Base-by-base conservation (phyloP, 1,140 invertebrate species). In the Onthophagus taurus region DNA sequence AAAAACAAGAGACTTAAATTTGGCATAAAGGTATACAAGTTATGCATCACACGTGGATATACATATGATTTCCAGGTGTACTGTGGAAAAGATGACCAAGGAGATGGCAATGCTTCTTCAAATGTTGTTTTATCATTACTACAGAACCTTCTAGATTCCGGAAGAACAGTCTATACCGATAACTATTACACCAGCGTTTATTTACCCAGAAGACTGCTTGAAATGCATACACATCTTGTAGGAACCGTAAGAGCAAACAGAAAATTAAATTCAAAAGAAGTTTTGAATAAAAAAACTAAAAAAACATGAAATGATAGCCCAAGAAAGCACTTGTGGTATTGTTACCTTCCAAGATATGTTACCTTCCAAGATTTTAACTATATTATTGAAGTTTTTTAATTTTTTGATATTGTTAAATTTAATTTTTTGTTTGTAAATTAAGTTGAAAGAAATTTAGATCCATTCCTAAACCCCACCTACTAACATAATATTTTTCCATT, bases 11-110 rank as follows among this genome's bases (percentile, higher is more conserved):
- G 47, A 5, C 58, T 62, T 44, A 66, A 64, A 55, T 67, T 60
- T 53, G 64, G 62, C 12, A 57, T 68, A 0, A 66, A 67, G 51
- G 24, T 66, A 24, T 67, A 58, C 49, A 68, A 68, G 48, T 33
- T 66, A 6, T 66, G 63, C 45, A 53, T 50, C 31, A 42, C 42
- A 17, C 42, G 54, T 12, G 60, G 59, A 0, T 68, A 66, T 39
- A 65, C 64, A 11, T 63, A 56, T 44, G 42, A 57, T 30, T 42
- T 59, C 12, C 52, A 56, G n/a, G 38, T 66, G 8, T 68, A 67
- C 43, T 50, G 45, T 37, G 63, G 59, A 3, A 63, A 59, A 55
- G 42, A 30, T 2, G 49, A 38, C n/a, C 34, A 31, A 26, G 16
- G 38, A 33, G 33, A 35, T 9, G 31, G 37, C 7, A 14, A 9